Percentiles rank a stretch among this genome's conserved stretches.
phyloP scores from a whole-genome alignment of 2,888 invertebrate species.

The Zhuqinia jingwanae region DNA sequence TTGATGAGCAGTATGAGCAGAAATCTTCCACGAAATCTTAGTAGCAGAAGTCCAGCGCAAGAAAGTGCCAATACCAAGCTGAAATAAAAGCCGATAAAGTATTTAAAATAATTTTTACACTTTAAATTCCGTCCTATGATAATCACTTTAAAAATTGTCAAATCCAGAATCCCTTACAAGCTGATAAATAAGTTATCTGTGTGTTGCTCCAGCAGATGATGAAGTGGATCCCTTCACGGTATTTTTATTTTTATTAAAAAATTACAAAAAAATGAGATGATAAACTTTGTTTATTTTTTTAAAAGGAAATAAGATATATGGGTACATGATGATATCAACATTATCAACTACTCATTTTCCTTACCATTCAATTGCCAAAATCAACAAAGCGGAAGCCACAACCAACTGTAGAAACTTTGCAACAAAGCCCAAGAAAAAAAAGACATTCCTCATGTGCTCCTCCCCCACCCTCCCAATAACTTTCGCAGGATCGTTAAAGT shows the following conservation, averaged over 20 bases:
- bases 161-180: neutral
- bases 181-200: conserved; percentile 15
- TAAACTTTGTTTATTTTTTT: too few relatives aligned
- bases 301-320: too few relatives aligned
- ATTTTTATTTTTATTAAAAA: too few relatives aligned
- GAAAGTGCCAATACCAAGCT: conserved; percentile 8
- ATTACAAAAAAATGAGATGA: too few relatives aligned
- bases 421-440: conserved; percentile 32
- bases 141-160: too few relatives aligned
- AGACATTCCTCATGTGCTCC: conserved; percentile 31
- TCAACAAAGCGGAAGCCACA: neutral
- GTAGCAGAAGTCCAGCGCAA: conserved; percentile 11
- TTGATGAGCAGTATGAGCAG: neutral
- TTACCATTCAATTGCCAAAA: conserved; percentile 36
- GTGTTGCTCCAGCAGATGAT: neutral
- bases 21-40: conserved; percentile 20
- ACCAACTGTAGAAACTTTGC: conserved; percentile 39
- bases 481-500: conserved; percentile 29
- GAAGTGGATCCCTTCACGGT: conserved; percentile 31
- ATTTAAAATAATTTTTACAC: too few relatives aligned
- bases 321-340: too few relatives aligned
- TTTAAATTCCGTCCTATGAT: too few relatives aligned
- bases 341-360: too few relatives aligned
- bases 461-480: conserved; percentile 20
- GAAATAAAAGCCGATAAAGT: too few relatives aligned